phyloP scores from a whole-genome alignment of 1,140 invertebrate genomes.

The Globodera rostochiensis region DNA sequence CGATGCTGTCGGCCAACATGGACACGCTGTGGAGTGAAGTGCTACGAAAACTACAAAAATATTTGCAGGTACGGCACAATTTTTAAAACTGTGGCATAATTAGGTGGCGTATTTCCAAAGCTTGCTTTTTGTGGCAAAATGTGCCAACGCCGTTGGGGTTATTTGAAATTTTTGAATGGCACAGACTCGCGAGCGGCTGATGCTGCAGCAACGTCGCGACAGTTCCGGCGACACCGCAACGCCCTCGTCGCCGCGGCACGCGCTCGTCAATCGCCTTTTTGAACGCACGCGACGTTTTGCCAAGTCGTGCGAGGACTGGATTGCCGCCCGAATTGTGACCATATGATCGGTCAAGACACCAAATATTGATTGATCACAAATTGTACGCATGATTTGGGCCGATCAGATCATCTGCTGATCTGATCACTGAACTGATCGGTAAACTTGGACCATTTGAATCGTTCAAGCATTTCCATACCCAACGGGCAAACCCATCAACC shows the following conservation, averaged over 20 bases:
- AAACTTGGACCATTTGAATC: not conserved
- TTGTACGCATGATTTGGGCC: too few species aligned
- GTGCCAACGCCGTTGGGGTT: not conserved
- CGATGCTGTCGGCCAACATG: constrained; percentile 56
- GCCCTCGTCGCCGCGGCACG: constrained; percentile 5
- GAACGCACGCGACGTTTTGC: constrained; percentile 53
- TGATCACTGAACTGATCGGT: not conserved
- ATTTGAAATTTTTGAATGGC: not conserved
- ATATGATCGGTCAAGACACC: constrained; percentile 24
- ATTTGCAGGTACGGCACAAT: constrained; percentile 17
- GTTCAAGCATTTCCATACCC: too few species aligned
- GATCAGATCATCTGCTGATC: not conserved
- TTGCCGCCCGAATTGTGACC: constrained; percentile 47
- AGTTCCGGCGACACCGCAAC: constrained; percentile 1
- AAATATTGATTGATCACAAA: not conserved
- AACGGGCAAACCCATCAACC: not conserved
- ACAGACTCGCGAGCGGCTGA: constrained; percentile 6
- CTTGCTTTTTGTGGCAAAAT: not conserved
- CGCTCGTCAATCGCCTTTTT: constrained; percentile 40
- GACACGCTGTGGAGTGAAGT: constrained; percentile 53
- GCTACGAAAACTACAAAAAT: constrained; percentile 53
- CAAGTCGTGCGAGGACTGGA: constrained; percentile 58
- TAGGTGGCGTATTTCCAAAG: not conserved
- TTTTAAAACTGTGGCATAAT: not conserved
- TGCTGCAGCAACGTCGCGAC: constrained; percentile 21